Evolutionary conservation across 2,797 vertebrate species (phyloP).

Genomic region (Melopsittacus undulatus): DNA sequence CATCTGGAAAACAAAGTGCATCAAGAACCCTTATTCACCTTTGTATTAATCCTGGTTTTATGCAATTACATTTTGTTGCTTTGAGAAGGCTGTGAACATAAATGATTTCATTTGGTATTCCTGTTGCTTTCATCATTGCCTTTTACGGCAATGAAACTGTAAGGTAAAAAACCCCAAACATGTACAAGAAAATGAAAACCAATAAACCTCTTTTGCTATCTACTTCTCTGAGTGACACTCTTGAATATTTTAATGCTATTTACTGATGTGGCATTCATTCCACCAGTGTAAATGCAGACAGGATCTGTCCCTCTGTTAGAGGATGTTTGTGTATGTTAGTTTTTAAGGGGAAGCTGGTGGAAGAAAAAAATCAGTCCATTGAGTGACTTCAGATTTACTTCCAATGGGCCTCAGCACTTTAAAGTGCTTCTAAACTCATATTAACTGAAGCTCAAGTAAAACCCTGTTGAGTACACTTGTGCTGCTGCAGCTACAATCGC

Average conservation of each 20-base stretch:
- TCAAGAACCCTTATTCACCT: background rate
- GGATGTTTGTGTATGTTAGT: background rate
- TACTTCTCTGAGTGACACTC: background rate
- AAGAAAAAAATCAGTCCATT: constrained; percentile 22
- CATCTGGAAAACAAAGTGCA: background rate
- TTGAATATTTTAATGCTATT: background rate
- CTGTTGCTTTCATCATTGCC: background rate
- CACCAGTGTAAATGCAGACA: background rate
- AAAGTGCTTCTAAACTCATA: constrained; percentile 50
- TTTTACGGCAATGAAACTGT: background rate
- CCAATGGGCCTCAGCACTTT: background rate
- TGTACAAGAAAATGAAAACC: background rate
- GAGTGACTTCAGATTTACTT: constrained; percentile 41
- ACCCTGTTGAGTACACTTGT: constrained; percentile 4
- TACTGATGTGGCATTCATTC: background rate
- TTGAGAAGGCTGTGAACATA: background rate
- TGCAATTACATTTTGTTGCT: background rate
- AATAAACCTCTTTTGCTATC: background rate
- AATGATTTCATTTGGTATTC: constrained; percentile 39
- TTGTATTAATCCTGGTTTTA: background rate
- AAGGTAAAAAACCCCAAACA: background rate
- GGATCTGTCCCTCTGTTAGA: background rate
- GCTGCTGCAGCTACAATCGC: background rate
- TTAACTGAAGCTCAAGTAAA: constrained; percentile 51
- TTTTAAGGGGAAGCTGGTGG: constrained; percentile 25